phyloP scores from a whole-genome alignment of 2,113 vertebrate species.

The Dromaius novaehollandiae region DNA sequence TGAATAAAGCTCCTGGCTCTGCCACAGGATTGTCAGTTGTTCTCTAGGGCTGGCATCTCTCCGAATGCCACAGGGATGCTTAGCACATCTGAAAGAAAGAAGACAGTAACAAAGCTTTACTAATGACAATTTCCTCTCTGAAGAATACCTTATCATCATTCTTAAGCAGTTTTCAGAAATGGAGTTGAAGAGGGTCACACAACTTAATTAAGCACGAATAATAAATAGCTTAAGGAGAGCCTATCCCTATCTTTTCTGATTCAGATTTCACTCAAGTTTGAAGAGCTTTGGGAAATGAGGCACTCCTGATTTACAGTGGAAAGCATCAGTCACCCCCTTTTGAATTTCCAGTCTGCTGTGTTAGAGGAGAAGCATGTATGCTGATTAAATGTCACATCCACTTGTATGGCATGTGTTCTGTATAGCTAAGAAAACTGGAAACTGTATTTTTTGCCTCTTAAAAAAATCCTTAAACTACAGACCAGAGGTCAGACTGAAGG shows the following conservation, averaged over 20 bases:
- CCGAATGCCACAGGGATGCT: not conserved
- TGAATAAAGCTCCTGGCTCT: conserved; percentile 75
- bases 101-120: not conserved
- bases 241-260: not conserved
- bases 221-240: not conserved
- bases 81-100: conserved; percentile 34
- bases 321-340: not conserved
- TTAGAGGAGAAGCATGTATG: not conserved
- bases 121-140: not conserved
- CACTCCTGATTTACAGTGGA: not conserved
- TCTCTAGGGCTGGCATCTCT: conserved; percentile 59
- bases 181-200: not conserved
- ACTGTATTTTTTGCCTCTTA: not conserved
- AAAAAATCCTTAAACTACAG: not conserved
- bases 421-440: not conserved
- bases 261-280: not conserved
- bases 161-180: not conserved
- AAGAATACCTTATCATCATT: not conserved
- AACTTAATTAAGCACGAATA: not conserved
- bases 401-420: not conserved
- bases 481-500: not conserved
- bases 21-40: conserved; percentile 79
- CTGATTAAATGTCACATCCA: not conserved
- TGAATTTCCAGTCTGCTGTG: not conserved
- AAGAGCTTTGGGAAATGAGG: not conserved